These are phyloP conservation scores for Crocidura indochinensis DNA, from an alignment of 2,797 vertebrate genomes.

Conservation along the genomic window DNA sequence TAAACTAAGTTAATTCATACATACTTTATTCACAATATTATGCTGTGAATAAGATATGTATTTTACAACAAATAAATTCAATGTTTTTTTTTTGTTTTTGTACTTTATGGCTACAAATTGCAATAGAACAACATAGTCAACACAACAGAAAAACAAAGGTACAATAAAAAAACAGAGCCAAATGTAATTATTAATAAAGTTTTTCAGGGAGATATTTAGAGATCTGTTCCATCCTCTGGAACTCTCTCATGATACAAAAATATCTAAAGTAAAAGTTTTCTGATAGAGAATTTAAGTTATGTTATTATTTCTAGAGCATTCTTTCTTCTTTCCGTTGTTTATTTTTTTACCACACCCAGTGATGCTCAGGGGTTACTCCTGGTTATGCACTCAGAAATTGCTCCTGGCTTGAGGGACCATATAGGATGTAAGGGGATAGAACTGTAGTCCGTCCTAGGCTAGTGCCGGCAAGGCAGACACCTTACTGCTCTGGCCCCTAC, in stretches of 20 bases:
- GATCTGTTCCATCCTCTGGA: neutral
- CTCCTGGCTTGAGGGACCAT: too few relatives aligned
- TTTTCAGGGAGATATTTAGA: neutral
- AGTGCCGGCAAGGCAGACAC: too few relatives aligned
- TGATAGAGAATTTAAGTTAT: neutral
- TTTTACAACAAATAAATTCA: neutral
- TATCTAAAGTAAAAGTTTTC: neutral
- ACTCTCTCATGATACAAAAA: neutral
- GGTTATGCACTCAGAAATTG: too few relatives aligned
- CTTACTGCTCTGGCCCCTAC: too few relatives aligned
- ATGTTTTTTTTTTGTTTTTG: neutral
- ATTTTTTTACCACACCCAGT: neutral
- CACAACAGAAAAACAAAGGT: neutral
- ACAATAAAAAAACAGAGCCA: slow-evolving; percentile 7
- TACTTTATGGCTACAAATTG: neutral
- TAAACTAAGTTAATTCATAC: neutral
- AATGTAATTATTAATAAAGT: slow-evolving; percentile 13
- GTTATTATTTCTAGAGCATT: neutral
- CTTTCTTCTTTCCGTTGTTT: neutral
- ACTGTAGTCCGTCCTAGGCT: too few relatives aligned
- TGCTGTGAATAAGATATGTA: too few relatives aligned
- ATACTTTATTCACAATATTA: neutral
- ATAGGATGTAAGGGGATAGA: too few relatives aligned
- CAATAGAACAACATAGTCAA: neutral
- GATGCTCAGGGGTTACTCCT: too few relatives aligned